Base-by-base conservation (phyloP, 2,888 invertebrate genomes). In the Neoascia interrupta region DNA sequence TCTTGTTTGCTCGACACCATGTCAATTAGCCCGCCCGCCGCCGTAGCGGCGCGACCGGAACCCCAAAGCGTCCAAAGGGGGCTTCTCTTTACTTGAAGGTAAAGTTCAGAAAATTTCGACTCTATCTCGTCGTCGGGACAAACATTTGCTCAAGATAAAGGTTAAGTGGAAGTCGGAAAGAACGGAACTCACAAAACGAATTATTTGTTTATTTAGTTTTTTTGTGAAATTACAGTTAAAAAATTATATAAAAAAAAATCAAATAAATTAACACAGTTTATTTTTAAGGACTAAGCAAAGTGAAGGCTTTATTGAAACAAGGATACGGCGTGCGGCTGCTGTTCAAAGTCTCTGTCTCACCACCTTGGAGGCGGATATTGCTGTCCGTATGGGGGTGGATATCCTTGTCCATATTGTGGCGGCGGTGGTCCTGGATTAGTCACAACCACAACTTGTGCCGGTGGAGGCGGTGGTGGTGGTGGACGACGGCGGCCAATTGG, bases 371-470 rank as follows among this genome's bases (percentile, higher is more conserved):
- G 72, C 18, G 74, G 74, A 49, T 58, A 58, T 15, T 39, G 45
- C 23, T 34, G 54, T 19, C 47, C 64, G 41, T 47, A 54, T 5
- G 43, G 63, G 21, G 74, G 74, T 54, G 66, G 73, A 56, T 79
- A 79, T 68, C 79, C 76, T 54, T 58, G 72, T 8, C 47, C 49
- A 41, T 79, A 79, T 43, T 54, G 72, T 3, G 79, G 66, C 28
- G 66, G 75, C 21, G 68, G 60, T 41, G 60, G 76, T 8, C n/a
- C 58, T 15, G 79, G 79, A 60, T 72, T 79, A 60, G 49, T 56
- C 2, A 79, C 72, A n/a, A 79, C 79, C 6, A 79, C 54, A 18
- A 79, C 54, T 66, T 66, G 72, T 66, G 58, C 21, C 37, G 64
- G 70, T 11, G 68, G 66, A 1, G 39, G 54, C 6, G 79, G 66